Evolutionary conservation across 2,888 invertebrate species (phyloP).

Genomic region (Troilus luridus): DNA sequence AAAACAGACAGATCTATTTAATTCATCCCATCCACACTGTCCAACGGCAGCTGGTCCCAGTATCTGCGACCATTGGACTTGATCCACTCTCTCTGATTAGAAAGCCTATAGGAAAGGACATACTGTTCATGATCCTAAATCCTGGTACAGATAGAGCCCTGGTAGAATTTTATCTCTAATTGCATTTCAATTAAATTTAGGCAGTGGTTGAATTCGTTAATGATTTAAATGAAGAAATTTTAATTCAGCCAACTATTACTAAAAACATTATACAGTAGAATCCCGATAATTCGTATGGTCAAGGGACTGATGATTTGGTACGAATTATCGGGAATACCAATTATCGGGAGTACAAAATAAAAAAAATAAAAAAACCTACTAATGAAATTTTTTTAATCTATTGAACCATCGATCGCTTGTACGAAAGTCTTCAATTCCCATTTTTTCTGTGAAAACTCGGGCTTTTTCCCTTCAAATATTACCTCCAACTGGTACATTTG

Average conservation of each 20-base stretch:
- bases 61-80: not conserved
- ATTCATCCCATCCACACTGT: not conserved
- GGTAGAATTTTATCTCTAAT: not conserved
- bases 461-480: too few species aligned
- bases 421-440: too few species aligned
- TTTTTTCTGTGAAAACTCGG: too few species aligned
- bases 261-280: too few species aligned
- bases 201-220: not conserved
- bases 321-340: too few species aligned
- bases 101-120: not conserved
- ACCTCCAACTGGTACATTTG: too few species aligned
- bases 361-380: too few species aligned
- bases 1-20: not conserved
- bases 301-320: too few species aligned
- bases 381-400: too few species aligned
- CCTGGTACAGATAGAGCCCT: not conserved
- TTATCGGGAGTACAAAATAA: too few species aligned
- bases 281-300: too few species aligned
- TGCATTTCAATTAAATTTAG: not conserved
- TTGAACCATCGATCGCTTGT: too few species aligned
- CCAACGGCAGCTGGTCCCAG: not conserved
- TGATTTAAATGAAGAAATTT: not conserved
- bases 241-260: not conserved
- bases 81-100: conserved; percentile 16
- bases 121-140: not conserved